phyloP scores from a whole-genome alignment of 2,113 vertebrate genomes.

The Chloropsis hardwickii region DNA sequence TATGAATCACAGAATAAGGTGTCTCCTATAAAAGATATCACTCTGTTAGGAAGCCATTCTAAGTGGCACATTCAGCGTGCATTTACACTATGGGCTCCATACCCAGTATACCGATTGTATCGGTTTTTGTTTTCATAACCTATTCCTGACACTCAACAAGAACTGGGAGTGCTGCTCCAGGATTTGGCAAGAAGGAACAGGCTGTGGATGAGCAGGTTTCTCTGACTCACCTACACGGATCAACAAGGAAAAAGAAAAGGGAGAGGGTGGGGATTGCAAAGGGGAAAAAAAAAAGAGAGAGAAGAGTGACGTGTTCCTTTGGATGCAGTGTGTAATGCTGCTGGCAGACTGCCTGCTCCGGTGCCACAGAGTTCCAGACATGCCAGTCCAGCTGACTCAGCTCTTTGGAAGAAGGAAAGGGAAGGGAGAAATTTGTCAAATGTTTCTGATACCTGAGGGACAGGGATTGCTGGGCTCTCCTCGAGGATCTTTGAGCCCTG shows the following conservation, averaged over 20 bases:
- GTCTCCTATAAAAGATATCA: neutral
- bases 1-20: neutral
- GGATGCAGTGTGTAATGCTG: slow-evolving; percentile 39
- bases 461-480: neutral
- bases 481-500: neutral
- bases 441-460: neutral
- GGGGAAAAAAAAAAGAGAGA: neutral
- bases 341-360: slow-evolving; percentile 28
- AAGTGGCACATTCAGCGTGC: neutral
- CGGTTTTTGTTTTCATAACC: slow-evolving; percentile 61
- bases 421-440: slow-evolving; percentile 13
- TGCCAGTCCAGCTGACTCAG: slow-evolving; percentile 54
- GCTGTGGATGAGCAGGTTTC: slow-evolving; percentile 66
- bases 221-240: slow-evolving; percentile 65
- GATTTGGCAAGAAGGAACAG: slow-evolving; percentile 69
- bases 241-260: slow-evolving; percentile 67
- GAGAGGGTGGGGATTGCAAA: slow-evolving; percentile 45
- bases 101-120: neutral
- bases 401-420: neutral
- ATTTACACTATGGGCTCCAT: neutral
- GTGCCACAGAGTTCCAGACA: slow-evolving; percentile 50
- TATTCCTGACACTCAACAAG: slow-evolving; percentile 43
- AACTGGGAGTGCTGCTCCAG: slow-evolving; percentile 60
- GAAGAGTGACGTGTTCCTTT: slow-evolving; percentile 43
- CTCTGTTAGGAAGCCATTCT: neutral